Base-by-base conservation (phyloP, 2,888 invertebrate genomes). In the Nectonema munidae region DNA sequence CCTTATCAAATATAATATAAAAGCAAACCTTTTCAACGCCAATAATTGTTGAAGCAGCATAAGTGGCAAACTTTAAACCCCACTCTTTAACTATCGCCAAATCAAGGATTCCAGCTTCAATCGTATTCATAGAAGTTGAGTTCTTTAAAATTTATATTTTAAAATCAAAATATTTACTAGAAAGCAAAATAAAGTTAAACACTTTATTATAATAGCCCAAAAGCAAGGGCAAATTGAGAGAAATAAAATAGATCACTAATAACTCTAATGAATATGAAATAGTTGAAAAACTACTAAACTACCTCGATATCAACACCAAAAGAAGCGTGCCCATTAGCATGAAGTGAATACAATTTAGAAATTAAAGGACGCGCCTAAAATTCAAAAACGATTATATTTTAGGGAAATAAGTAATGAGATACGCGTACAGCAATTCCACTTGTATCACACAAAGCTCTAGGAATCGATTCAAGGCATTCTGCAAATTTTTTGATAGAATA, bases 21-120 rank as follows among this genome's bases (percentile, higher is more conserved):
- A n/a, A n/a, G n/a, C n/a, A n/a, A n/a, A 59, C 58, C 53, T 61
- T 59, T 44, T 61, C 61, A 21, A 61, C 58, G 44, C 50, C 52
- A 35, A 61, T 52, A 17, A 61, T 55, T 21, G 60, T 60, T 43
- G 52, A 49, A 9, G 86, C 79, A 2, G 81, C 79, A 43, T 71
- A 68, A 0, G 77, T 73, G 1, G 89, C 83, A 58, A 89, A 81
- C 54, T 83, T 81, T 39, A 99, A 58, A 2, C 69, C 86, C 81
- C 86, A 89, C 50, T 67, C 63, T 55, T 95, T 95, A 18, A 70
- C 64, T 32, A 69, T 53, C 53, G 66, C 83, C 41, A 76, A 61
- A 62, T 86, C 83, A 38, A 69, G 58, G 44, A 95, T 68, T 44
- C 68, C 68, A 37, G 67, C 67, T 48, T 71, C 67, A 6, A 65